Conservation (phyloP, 2,888 invertebrate genomes). For the Pristionchus maxplancki region DNA sequence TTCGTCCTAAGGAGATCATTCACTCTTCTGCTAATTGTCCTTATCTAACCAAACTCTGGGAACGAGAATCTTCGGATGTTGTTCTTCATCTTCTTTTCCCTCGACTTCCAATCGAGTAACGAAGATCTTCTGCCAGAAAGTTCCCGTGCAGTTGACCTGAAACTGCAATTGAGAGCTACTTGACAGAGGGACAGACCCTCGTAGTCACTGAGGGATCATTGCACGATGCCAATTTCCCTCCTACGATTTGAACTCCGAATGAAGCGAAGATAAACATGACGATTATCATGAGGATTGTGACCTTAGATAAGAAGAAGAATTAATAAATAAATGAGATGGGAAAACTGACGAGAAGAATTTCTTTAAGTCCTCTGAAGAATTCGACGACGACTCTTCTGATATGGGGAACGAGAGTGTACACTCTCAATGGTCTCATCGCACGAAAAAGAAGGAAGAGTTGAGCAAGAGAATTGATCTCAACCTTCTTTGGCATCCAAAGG, state of each 20-base stretch:
- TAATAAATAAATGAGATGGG: neutral
- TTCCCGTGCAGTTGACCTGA: conserved; percentile 92
- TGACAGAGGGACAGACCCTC: too few species aligned
- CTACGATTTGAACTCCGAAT: conserved; percentile 97
- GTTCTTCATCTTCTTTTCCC: conserved; percentile 85
- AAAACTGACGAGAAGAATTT: conserved; percentile 89
- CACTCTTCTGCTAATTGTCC: neutral
- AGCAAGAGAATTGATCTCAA: conserved; percentile 93
- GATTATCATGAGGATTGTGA: conserved; percentile 94
- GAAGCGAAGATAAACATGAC: conserved; percentile 99
- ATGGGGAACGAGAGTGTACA: conserved; percentile 97
- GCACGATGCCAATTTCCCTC: conserved; percentile 94
- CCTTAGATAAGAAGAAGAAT: conserved; percentile 80
- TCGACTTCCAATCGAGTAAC: conserved; percentile 98
- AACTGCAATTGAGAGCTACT: conserved; percentile 59
- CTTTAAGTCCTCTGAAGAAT: conserved; percentile 97
- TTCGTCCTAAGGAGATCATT: conserved; percentile 90
- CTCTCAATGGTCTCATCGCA: conserved; percentile 93
- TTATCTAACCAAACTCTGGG: conserved; percentile 72
- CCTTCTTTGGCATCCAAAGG: conserved; percentile 93
- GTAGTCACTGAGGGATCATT: conserved; percentile 90
- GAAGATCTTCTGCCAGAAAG: conserved; percentile 94
- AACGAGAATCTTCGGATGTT: conserved; percentile 86
- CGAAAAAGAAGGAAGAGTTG: conserved; percentile 96
- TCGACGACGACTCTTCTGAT: conserved; percentile 99